Percentiles rank a stretch among this genome's conserved stretches.
phyloP scores from a whole-genome alignment of 1,140 invertebrate genomes.

The Drosophila parabipectinata region DNA sequence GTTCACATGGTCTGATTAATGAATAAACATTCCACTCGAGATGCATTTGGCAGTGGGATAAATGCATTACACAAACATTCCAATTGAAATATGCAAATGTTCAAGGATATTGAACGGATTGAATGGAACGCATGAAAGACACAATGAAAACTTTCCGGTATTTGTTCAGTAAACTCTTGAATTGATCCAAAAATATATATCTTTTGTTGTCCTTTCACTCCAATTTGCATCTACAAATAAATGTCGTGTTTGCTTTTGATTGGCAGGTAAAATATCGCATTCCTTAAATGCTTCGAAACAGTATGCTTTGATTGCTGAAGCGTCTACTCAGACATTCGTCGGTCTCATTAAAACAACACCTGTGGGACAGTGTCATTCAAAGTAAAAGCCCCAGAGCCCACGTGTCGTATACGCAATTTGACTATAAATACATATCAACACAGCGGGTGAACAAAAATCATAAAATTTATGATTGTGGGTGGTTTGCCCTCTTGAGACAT shows the following conservation, averaged over 20 bases:
- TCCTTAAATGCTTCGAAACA: conserved; percentile 10
- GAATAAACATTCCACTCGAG: conserved; percentile 15
- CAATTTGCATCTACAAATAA: conserved; percentile 10
- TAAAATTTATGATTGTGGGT: neutral
- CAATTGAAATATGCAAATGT: conserved; percentile 17
- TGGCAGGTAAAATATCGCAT: neutral
- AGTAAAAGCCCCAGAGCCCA: conserved; percentile 2
- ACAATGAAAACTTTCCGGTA: neutral
- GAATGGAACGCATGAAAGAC: neutral
- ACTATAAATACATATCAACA: neutral
- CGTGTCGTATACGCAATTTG: conserved; percentile 22
- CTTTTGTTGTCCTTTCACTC: neutral
- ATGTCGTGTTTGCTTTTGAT: conserved; percentile 1
- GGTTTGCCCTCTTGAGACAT: neutral
- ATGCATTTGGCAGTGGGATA: conserved; percentile 17
- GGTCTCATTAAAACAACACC: conserved; percentile 25
- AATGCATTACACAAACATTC: conserved; percentile 3
- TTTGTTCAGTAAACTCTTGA: neutral
- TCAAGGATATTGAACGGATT: conserved; percentile 12
- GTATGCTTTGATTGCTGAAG: conserved; percentile 37
- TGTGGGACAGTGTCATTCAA: neutral
- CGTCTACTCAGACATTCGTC: neutral
- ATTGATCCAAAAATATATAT: neutral
- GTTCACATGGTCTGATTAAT: conserved; percentile 28
- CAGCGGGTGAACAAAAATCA: neutral